phyloP scores from a whole-genome alignment of 2,113 vertebrate genomes.

The Psammodynastes pulverulentus region DNA sequence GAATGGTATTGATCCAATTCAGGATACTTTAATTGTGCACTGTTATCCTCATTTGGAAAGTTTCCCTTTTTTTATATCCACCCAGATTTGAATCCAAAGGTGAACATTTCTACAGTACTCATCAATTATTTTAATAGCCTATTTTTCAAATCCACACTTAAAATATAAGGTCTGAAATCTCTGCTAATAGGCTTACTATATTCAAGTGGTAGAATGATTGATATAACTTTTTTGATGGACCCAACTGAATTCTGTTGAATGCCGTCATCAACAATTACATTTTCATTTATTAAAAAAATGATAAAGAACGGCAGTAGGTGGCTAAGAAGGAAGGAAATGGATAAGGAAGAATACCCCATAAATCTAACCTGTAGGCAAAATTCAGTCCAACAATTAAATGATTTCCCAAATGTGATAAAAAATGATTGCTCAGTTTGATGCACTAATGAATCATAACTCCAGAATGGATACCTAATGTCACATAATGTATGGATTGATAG shows the following conservation, averaged over 20 bases:
- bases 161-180: slow-evolving; percentile 40
- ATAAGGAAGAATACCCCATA: background rate
- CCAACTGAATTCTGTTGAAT: slow-evolving; percentile 31
- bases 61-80: background rate
- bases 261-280: slow-evolving; percentile 15
- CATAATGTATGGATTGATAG: background rate
- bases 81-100: slow-evolving; percentile 14
- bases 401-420: slow-evolving; percentile 12
- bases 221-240: slow-evolving; percentile 25
- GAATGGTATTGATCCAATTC: slow-evolving; percentile 24
- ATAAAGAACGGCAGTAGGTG: background rate
- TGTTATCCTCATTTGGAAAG: slow-evolving; percentile 28
- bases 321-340: background rate
- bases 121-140: slow-evolving; percentile 45
- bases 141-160: slow-evolving; percentile 43
- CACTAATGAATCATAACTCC: background rate
- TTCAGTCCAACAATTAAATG: slow-evolving; percentile 11
- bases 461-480: background rate
- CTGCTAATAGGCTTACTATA: slow-evolving; percentile 42
- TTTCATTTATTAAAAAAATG: slow-evolving; percentile 40
- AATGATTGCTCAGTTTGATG: background rate
- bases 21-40: slow-evolving; percentile 14
- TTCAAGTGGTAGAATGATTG: slow-evolving; percentile 33
- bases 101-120: slow-evolving; percentile 14
- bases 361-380: slow-evolving; percentile 33